These are phyloP conservation scores for Brassicogethes aeneus DNA, from an alignment of 2,888 invertebrate species.

Conservation along the genomic window DNA sequence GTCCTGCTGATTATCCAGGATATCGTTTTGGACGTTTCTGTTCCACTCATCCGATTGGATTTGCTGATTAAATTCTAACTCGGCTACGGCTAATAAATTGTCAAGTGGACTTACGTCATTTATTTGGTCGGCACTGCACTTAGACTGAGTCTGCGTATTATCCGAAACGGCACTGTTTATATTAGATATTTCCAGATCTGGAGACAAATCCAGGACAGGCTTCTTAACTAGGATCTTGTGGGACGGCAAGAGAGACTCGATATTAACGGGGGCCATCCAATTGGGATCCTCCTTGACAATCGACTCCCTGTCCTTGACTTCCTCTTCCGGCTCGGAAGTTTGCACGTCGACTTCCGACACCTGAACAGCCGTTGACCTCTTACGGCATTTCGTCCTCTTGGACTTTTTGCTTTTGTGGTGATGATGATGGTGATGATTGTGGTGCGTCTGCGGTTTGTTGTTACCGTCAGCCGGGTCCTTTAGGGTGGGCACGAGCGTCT, in stretches of 20 bases:
- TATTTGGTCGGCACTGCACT: constrained; percentile 36
- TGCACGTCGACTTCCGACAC: constrained; percentile 29
- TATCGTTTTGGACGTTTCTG: constrained; percentile 4
- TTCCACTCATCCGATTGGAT: constrained; percentile 37
- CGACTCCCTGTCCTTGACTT: constrained; percentile 10
- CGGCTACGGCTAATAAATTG: constrained; percentile 55
- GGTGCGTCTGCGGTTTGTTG: constrained; percentile 35
- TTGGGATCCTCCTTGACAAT: constrained; percentile 22
- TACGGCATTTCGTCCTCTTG: constrained; percentile 28
- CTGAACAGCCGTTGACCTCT: constrained; percentile 37
- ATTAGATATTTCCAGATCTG: constrained; percentile 24
- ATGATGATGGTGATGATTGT: constrained; percentile 40
- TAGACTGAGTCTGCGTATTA: constrained; percentile 32
- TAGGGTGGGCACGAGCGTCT: constrained; percentile 45
- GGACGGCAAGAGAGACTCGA: constrained; percentile 53
- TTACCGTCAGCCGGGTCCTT: constrained; percentile 40
- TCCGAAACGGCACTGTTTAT: constrained; percentile 36
- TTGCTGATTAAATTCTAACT: constrained; percentile 55
- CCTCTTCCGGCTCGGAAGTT: constrained; percentile 18
- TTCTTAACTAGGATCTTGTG: constrained; percentile 49
- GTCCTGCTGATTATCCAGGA: constrained; percentile 5
- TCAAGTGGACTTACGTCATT: constrained; percentile 47
- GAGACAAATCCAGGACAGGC: constrained; percentile 18
- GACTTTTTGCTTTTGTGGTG: constrained; percentile 22
- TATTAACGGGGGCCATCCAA: constrained; percentile 43